phyloP scores from a whole-genome alignment of 2,797 vertebrate genomes.

The Propithecus perrieri region DNA sequence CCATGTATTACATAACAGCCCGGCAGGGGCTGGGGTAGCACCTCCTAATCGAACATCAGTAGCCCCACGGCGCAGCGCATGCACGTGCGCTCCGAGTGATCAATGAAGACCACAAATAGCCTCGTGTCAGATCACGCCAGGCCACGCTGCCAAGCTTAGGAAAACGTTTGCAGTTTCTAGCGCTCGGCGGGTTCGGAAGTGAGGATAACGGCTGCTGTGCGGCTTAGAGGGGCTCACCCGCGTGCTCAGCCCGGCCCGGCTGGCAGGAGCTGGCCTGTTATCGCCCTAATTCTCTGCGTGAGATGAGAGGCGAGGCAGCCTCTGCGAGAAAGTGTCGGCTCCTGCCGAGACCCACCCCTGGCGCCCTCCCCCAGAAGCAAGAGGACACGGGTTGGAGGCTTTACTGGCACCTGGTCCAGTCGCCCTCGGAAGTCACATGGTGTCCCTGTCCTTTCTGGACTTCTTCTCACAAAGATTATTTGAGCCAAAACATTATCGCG shows the following conservation, averaged over 20 bases:
- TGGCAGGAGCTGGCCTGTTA: not conserved
- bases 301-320: not conserved
- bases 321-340: not conserved
- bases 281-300: not conserved
- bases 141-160: accelerated
- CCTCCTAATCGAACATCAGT: accelerated
- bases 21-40: accelerated
- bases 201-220: not conserved
- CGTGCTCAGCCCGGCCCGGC: accelerated
- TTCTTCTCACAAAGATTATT: not conserved
- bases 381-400: not conserved
- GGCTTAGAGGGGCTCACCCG: accelerated
- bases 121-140: accelerated
- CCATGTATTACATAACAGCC: accelerated
- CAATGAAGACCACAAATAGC: accelerated
- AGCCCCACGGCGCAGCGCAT: accelerated
- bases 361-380: accelerated
- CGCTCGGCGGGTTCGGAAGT: not conserved
- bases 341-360: not conserved
- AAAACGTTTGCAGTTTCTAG: accelerated
- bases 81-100: accelerated
- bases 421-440: too few species aligned
- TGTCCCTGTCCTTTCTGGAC: not conserved
- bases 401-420: too few species aligned
- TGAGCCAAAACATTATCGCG: not conserved